These are phyloP conservation scores for Euglossa dilemma DNA, from an alignment of 1,140 invertebrate species.

Conservation along the genomic window DNA sequence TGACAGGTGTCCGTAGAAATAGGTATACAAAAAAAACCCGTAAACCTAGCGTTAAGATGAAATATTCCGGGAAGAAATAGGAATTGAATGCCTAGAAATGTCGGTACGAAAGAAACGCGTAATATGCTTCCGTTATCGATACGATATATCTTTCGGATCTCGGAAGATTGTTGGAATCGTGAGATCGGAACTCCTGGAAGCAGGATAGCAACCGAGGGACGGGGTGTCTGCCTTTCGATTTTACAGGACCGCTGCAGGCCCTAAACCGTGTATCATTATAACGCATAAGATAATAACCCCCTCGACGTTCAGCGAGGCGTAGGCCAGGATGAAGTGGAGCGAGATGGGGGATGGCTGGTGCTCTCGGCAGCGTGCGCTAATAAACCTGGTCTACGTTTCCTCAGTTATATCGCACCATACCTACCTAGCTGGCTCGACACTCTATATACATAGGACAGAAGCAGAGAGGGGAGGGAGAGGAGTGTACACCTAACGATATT, in stretches of 20 bases:
- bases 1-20: no score
- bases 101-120: no score
- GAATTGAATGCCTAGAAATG: no score
- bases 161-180: neutral
- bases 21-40: no score
- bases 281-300: conserved; percentile 77
- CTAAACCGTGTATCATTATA: conserved; percentile 73
- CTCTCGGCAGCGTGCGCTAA: conserved; percentile 72
- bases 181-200: neutral
- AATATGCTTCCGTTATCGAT: no score
- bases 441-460: conserved; percentile 55
- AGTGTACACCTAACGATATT: conserved; percentile 75
- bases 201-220: neutral
- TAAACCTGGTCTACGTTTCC: conserved; percentile 76
- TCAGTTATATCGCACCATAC: conserved; percentile 72
- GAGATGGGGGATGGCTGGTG: conserved; percentile 61
- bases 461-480: conserved; percentile 7
- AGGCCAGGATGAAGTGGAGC: conserved; percentile 68
- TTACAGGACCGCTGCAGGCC: conserved; percentile 65
- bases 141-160: neutral
- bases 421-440: conserved; percentile 52
- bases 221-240: conserved; percentile 65
- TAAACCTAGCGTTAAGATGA: no score
- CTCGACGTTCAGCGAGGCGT: conserved; percentile 74
- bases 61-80: no score